phyloP scores from a whole-genome alignment of 2,888 invertebrate species.

The Mythimna ferrago region DNA sequence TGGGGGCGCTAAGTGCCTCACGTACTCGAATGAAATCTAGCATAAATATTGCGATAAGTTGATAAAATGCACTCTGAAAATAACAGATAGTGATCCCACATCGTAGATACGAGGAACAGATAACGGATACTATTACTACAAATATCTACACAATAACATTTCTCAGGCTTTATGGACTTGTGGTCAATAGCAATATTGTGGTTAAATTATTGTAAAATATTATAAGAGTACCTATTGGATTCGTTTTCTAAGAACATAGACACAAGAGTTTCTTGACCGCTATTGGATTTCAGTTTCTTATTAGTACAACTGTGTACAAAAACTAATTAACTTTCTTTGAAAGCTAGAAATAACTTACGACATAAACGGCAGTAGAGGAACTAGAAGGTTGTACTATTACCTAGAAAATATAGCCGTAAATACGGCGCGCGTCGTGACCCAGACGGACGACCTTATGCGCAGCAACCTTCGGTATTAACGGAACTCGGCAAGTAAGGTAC shows the following conservation, averaged over 20 bases:
- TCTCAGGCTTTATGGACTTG: not conserved
- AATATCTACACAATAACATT: slow-evolving; percentile 19
- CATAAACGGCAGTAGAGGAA: slow-evolving; percentile 28
- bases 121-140: slow-evolving; percentile 46
- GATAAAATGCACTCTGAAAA: slow-evolving; percentile 50
- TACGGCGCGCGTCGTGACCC: slow-evolving; percentile 74
- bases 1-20: slow-evolving; percentile 23
- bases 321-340: slow-evolving; percentile 19
- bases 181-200: not conserved
- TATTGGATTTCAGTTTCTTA: not conserved
- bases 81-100: slow-evolving; percentile 32
- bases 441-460: slow-evolving; percentile 83
- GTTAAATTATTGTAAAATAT: slow-evolving; percentile 4
- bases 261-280: not conserved
- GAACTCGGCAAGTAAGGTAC: slow-evolving; percentile 75
- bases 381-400: slow-evolving; percentile 53
- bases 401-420: slow-evolving; percentile 61
- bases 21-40: slow-evolving; percentile 39
- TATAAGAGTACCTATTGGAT: not conserved
- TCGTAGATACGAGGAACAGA: slow-evolving; percentile 37
- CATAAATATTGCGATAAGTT: slow-evolving; percentile 41
- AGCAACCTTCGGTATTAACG: slow-evolving; percentile 85
- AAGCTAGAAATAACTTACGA: slow-evolving; percentile 49
- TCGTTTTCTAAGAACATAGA: not conserved
- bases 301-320: not conserved